phyloP scores from a whole-genome alignment of 2,888 invertebrate species.

The Hylaea fasciaria region DNA sequence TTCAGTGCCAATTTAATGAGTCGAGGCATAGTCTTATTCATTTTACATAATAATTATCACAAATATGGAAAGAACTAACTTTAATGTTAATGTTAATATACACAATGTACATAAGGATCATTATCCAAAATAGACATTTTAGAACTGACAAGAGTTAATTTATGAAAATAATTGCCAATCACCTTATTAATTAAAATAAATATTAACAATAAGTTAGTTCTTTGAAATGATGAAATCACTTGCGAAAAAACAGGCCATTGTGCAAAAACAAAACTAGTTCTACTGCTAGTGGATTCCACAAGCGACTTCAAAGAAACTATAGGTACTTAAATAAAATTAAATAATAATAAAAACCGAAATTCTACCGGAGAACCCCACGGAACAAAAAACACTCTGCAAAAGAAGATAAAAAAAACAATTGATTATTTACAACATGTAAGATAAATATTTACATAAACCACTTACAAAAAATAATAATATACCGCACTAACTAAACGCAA shows the following conservation, averaged over 20 bases:
- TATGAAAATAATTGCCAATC: conserved; percentile 30
- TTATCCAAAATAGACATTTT: conserved; percentile 6
- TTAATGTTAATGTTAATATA: conserved; percentile 56
- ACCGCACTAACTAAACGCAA: conserved; percentile 7
- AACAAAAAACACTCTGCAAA: conserved; percentile 77
- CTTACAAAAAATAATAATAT: conserved; percentile 12
- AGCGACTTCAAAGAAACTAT: conserved; percentile 54
- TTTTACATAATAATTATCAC: background rate
- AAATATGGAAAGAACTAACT: conserved; percentile 56
- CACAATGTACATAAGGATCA: too few species aligned
- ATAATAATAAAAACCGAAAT: conserved; percentile 65
- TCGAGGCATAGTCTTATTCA: background rate
- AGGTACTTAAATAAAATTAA: conserved; percentile 44
- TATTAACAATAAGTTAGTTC: conserved; percentile 66
- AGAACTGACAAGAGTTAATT: conserved; percentile 24
- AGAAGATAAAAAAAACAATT: conserved; percentile 59
- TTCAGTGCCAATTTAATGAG: background rate
- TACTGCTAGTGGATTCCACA: conserved; percentile 45
- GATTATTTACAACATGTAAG: conserved; percentile 45
- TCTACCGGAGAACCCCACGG: conserved; percentile 81
- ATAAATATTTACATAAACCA: conserved; percentile 25
- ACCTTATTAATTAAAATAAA: conserved; percentile 32
- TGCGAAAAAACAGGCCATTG: conserved; percentile 44
- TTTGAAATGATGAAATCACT: conserved; percentile 53
- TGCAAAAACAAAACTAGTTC: conserved; percentile 11